Percentiles rank a stretch among this genome's conserved stretches.
These are phyloP conservation scores for Galago senegalensis DNA, from an alignment of 2,797 vertebrate species.

Conservation along the genomic window DNA sequence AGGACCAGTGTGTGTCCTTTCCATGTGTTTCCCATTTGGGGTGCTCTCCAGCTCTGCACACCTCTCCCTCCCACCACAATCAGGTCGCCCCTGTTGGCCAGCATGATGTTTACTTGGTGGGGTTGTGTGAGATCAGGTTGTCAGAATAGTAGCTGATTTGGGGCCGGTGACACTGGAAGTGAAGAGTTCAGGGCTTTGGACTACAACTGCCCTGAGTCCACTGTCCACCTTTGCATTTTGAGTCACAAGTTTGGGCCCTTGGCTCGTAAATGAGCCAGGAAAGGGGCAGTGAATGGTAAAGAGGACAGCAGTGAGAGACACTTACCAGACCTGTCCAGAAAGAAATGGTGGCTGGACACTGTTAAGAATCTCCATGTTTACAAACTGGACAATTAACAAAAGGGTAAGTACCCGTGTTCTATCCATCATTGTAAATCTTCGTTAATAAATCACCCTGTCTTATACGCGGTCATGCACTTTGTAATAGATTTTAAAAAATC, in stretches of 20 bases:
- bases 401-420: too few species aligned
- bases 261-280: neutral
- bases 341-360: too few species aligned
- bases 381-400: neutral
- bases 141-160: neutral
- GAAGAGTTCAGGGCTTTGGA: neutral
- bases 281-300: neutral
- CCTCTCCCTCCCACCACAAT: neutral
- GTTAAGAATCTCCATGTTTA: neutral
- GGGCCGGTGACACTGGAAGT: neutral
- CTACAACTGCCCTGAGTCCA: neutral
- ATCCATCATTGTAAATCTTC: neutral
- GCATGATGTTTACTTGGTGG: neutral
- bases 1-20: neutral
- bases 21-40: neutral
- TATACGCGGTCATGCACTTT: neutral
- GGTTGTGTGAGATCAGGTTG: neutral
- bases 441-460: neutral
- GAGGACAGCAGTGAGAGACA: neutral
- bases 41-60: neutral
- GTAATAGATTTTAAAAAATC: neutral
- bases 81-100: neutral
- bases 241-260: too few species aligned
- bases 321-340: neutral
- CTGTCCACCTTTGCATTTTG: neutral